Conservation (phyloP, 2,797 vertebrate genomes). For the Poeciliopsis presidionis region DNA sequence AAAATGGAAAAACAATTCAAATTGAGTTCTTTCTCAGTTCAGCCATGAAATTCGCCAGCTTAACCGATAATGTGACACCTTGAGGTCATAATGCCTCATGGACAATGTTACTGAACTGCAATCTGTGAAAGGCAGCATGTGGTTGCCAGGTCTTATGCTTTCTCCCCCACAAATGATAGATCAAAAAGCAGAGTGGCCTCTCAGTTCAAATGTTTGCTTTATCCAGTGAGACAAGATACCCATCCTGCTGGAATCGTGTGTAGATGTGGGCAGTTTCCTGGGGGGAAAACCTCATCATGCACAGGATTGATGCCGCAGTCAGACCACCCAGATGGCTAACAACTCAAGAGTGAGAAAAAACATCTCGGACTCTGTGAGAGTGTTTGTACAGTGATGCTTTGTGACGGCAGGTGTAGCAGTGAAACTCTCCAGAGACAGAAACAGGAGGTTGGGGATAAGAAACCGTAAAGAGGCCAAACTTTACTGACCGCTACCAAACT, state of each 20-base stretch:
- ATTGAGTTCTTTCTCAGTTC: slow-evolving; percentile 38
- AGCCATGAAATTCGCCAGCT: slow-evolving; percentile 37
- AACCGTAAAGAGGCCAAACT: slow-evolving; percentile 12
- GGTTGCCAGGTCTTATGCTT: slow-evolving; percentile 19
- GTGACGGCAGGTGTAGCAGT: slow-evolving; percentile 43
- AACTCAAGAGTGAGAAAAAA: slow-evolving; percentile 9
- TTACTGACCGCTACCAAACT: neutral
- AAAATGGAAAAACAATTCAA: neutral
- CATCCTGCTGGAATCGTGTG: neutral
- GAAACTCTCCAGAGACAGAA: slow-evolving; percentile 42
- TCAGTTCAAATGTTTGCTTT: neutral
- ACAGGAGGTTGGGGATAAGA: slow-evolving; percentile 39
- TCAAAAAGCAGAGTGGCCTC: slow-evolving; percentile 2
- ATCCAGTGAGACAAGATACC: slow-evolving; percentile 2
- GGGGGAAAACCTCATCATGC: neutral
- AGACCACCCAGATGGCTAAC: slow-evolving; percentile 13
- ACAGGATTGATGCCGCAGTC: neutral
- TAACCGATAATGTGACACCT: slow-evolving; percentile 45
- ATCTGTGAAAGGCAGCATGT: slow-evolving; percentile 5
- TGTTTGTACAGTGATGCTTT: slow-evolving; percentile 1
- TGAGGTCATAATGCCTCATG: slow-evolving; percentile 39
- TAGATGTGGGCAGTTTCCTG: slow-evolving; percentile 5
- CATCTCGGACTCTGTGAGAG: neutral
- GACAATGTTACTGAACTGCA: slow-evolving; percentile 7
- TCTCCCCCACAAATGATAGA: slow-evolving; percentile 11